A percentile compares a stretch with the other conserved stretches of the same genome.
phyloP scores from a whole-genome alignment of 2,113 vertebrate genomes.

The Myocastor coypus region DNA sequence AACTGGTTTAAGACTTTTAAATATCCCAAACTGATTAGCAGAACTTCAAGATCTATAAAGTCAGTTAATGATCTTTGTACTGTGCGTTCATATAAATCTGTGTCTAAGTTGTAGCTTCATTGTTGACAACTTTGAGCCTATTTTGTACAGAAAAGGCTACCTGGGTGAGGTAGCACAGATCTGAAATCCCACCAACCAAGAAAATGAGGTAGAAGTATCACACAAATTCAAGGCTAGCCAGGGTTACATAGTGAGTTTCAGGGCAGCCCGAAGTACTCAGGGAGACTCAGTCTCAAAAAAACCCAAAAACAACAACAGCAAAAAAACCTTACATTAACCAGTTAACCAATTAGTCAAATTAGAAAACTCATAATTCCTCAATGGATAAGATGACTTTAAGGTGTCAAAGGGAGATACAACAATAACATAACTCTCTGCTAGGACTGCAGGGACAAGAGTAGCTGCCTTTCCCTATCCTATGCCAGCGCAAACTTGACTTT shows the following conservation, averaged over 20 bases:
- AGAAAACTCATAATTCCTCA: not conserved
- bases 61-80: slow-evolving; percentile 31
- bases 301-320: not conserved
- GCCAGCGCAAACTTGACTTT: not conserved
- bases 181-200: not conserved
- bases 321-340: too few relatives aligned
- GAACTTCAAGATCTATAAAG: not conserved
- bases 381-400: not conserved
- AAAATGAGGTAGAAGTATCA: not conserved
- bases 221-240: not conserved
- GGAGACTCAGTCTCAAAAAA: not conserved
- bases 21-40: slow-evolving; percentile 12
- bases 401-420: not conserved
- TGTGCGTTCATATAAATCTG: not conserved
- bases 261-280: not conserved
- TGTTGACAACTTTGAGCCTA: too few relatives aligned
- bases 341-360: not conserved
- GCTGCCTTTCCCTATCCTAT: too few relatives aligned
- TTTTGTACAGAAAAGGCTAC: too few relatives aligned
- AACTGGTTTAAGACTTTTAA: slow-evolving; percentile 2
- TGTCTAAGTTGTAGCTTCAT: too few relatives aligned
- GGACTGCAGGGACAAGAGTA: not conserved
- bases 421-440: not conserved
- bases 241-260: not conserved
- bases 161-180: too few relatives aligned